Evolutionary conservation across 2,113 vertebrate species (phyloP), one percentile per base, ranked within the genome.

Genomic region (Atrichornis clamosus): DNA sequence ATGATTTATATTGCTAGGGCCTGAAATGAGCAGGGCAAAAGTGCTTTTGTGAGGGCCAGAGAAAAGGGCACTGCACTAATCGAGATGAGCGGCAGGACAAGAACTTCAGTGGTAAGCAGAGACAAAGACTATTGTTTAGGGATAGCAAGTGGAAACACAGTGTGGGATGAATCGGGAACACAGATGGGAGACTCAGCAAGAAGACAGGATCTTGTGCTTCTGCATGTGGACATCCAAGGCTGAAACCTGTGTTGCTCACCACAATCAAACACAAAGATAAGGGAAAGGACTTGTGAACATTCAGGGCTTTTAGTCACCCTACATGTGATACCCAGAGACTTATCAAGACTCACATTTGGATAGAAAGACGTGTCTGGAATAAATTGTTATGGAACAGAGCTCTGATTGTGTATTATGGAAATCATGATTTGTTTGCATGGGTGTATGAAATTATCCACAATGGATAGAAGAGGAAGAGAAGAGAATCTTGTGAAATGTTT

Each of bases 1-100:
- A 94, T 96, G 87, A 95, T 97, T 95, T 96, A 94, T 96, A 87
- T 94, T 80, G 90, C 93, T n/a, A 59, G 50, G 59, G 39, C 75
- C 84, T 9, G 6, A 95, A 96, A 83, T 70, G 75, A 96, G 87
- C 79, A 70, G 93, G 87, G 87, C 75, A 94, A 94, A 79, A 27
- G 67, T 21, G 87, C 64, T 88, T 95, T 95, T 88, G 87, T 93
- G 93, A 67, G 53, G 75, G 79, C 82, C 78, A 62, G 91, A 85
- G 93, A 74, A 96, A 88, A 93, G 84, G 92, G 52, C 90, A 87
- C 26, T 84, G 90, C 68, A 0, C 76, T 97, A 55, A 92, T 93
- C 11, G 2, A 87, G 94, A 96, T 47, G 86, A 95, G 64, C 4
- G 2, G 59, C 5, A 30, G 30, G 74, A 91, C 70, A 58, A 94